Conservation (phyloP, 64 coral and sea anemone genomes). For the Porites australiensis region DNA sequence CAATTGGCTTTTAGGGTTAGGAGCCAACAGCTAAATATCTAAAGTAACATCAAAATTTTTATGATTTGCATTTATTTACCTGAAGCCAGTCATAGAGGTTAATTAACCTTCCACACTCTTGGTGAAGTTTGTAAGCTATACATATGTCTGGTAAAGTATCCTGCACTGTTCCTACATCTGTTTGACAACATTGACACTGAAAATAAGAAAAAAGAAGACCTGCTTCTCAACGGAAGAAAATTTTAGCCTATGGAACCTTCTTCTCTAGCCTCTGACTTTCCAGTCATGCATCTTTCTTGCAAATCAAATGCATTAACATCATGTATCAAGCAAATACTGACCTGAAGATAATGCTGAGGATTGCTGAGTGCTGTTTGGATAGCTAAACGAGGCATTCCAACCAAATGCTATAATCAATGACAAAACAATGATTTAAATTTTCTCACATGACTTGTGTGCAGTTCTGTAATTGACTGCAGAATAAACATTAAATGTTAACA, state of each 20-base stretch:
- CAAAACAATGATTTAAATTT: neutral
- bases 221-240: too few relatives aligned
- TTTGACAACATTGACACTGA: slow-evolving; percentile 90
- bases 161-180: slow-evolving; percentile 87
- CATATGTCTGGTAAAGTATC: slow-evolving; percentile 96
- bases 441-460: too few relatives aligned
- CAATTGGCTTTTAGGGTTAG: too few relatives aligned
- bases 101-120: slow-evolving; percentile 93
- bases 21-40: too few relatives aligned
- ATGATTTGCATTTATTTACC: slow-evolving; percentile 4
- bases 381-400: slow-evolving; percentile 90
- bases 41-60: too few relatives aligned
- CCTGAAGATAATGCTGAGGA: slow-evolving; percentile 89
- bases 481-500: too few relatives aligned
- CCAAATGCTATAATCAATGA: slow-evolving; percentile 64
- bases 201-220: neutral
- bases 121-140: slow-evolving; percentile 93
- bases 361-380: slow-evolving; percentile 95
- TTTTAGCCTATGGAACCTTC: too few relatives aligned
- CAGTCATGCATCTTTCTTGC: neutral
- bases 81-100: slow-evolving; percentile 99
- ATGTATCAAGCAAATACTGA: neutral
- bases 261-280: too few relatives aligned
- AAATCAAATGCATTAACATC: neutral
- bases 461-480: too few relatives aligned